A percentile compares a stretch with the other conserved stretches of the same genome.
phyloP scores from a whole-genome alignment of 2,113 vertebrate species.

The Brienomyrus longianalis region DNA sequence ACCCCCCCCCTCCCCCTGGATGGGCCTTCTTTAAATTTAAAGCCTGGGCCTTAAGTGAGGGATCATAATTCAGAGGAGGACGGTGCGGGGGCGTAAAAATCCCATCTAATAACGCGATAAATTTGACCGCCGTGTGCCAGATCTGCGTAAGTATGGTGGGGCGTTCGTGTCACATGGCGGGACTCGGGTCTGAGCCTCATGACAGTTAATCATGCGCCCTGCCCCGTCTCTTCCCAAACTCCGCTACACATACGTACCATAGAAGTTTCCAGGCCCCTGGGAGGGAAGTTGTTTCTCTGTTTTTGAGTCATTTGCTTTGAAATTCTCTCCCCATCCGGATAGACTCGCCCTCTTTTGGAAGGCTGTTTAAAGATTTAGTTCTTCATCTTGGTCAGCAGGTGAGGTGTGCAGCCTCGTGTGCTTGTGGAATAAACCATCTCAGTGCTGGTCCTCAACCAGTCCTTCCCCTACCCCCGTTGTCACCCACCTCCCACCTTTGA shows the following conservation, averaged over 20 bases:
- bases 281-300: slow-evolving; percentile 16
- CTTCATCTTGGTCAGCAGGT: not conserved
- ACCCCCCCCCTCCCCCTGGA: slow-evolving; percentile 26
- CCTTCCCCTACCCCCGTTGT: not conserved
- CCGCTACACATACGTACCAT: not conserved
- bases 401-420: not conserved
- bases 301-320: slow-evolving; percentile 34
- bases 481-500: not conserved
- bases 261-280: not conserved
- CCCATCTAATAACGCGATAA: not conserved
- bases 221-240: not conserved
- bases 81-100: slow-evolving; percentile 33
- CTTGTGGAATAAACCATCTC: not conserved
- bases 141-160: not conserved
- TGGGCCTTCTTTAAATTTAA: slow-evolving; percentile 53
- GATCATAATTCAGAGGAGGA: slow-evolving; percentile 26
- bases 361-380: slow-evolving; percentile 36
- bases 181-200: not conserved
- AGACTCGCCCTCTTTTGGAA: not conserved
- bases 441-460: not conserved
- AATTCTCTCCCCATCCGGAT: not conserved
- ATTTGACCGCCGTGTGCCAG: not conserved
- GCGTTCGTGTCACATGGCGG: not conserved
- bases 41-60: slow-evolving; percentile 58
- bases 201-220: not conserved